Base-by-base conservation (phyloP, 1,140 invertebrate genomes). In the Drosophila pallidifrons region DNA sequence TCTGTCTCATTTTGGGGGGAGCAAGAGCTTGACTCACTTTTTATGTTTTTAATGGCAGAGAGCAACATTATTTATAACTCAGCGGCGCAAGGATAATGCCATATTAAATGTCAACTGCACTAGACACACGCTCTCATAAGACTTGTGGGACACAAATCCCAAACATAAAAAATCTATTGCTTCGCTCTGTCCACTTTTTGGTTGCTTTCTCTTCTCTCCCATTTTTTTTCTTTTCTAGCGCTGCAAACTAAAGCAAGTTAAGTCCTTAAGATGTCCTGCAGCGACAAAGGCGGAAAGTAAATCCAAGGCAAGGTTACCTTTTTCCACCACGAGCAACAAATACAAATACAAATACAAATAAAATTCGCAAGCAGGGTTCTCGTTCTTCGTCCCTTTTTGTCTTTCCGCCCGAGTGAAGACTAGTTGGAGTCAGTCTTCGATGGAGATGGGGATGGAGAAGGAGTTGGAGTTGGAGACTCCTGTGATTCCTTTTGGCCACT, bases 131-230 rank as follows among this genome's bases (percentile, higher is more conserved):
- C 69, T 54, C 69, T 54, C 61, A 72, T 77, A 82, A 73, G 82
- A 81, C 83, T 77, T 88, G 74, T 72, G 82, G 80, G 80, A 82
- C 82, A 68, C 83, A 88, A 88, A 89, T 89, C 83, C 85, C 85
- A 88, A 83, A 88, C 83, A 88, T 88, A 85, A 88, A 73, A 88
- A 88, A 88, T 88, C 83, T 88, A 88, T 88, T 88, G 83, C 80
- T 64, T 7, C 61, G 64, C 52, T 72, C 61, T 43, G 41, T 80
- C 75, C 55, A 64, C 60, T 51, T 63, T 13, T 45, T 45, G 55
- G n/a, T 25, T 60, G 47, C 41, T 43, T 55, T 20, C 3, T 8
- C 20, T 25, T 25, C 20, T 25, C 20, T 32, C 43, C 32, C 7
- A 32, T 32, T 32, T 32, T 8, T 55, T 32, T 11, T 32, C 35